A percentile compares a stretch with the other conserved stretches of the same genome.
phyloP scores from a whole-genome alignment of 2,113 vertebrate genomes.

The Anser cygnoides region DNA sequence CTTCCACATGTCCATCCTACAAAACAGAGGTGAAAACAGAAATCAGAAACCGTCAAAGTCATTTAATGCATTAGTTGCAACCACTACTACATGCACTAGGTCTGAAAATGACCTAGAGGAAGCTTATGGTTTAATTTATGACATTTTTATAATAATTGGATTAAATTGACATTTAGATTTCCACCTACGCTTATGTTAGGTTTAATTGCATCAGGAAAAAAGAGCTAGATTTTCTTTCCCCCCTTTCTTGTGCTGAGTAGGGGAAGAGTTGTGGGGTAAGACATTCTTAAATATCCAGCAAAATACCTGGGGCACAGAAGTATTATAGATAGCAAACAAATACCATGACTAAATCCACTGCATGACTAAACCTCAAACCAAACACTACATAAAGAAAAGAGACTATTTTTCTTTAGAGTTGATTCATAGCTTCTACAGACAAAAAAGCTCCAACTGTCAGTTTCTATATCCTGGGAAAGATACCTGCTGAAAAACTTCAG shows the following conservation, averaged over 20 bases:
- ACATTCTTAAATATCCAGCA: neutral
- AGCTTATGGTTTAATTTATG: neutral
- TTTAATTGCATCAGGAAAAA: neutral
- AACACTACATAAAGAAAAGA: neutral
- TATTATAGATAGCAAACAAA: neutral
- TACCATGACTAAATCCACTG: neutral
- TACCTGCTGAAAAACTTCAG: neutral
- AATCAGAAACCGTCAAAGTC: neutral
- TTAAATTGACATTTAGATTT: neutral
- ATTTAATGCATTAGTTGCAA: neutral
- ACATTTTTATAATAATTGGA: neutral
- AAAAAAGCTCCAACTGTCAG: neutral
- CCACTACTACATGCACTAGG: no score
- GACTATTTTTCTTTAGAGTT: neutral
- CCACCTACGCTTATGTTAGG: neutral
- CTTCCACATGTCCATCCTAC: constrained; percentile 97
- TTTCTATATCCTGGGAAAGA: neutral
- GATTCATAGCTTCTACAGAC: neutral
- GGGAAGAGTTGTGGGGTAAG: neutral
- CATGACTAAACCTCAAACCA: neutral
- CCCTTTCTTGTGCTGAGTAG: neutral
- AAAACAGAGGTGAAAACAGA: neutral
- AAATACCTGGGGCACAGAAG: neutral
- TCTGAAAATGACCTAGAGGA: neutral
- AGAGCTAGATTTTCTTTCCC: neutral